Evolutionary conservation across 2,888 invertebrate species (phyloP), one percentile per base, ranked within the genome.

Genomic region (Erannis defoliaria): DNA sequence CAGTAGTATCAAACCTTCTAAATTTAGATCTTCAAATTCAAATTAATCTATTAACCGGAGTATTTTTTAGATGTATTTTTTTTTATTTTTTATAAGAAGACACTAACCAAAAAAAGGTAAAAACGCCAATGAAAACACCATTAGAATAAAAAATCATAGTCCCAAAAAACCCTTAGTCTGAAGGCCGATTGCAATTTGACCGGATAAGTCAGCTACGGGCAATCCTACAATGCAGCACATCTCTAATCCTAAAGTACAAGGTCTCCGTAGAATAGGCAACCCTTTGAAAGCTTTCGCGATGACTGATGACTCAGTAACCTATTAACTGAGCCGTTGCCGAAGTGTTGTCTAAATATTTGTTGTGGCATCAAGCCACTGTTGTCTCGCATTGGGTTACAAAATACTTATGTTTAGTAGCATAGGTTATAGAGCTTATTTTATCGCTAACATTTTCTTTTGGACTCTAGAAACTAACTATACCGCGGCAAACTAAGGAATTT

Each of bases 291-390:
- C 66, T 84, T 83, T 85, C 71, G 82, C 82, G 80, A 83, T 76
- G 72, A 75, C 76, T 70, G 79, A 82, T 86, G 86, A 87, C 82
- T 85, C 84, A 85, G 75, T 78, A 74, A 77, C 70, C 75, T 70
- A 78, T 72, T 75, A 74, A 68, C 67, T 70, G 57, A 59, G 54
- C 55, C 69, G 68, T 66, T 64, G 67, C 76, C 74, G 57, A 66
- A 68, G 70, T 71, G 64, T 71, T 70, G 64, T 66, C 68, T 69
- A 75, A 78, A 81, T 77, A 81, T 80, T 82, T 75, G 68, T 71
- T 67, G 63, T 54, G 62, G 33, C 64, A 64, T 71, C 64, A 57
- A 61, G 66, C 66, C 57, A 59, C 63, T 70, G 51, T 63, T 61
- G 64, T 48, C 29, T 49, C 45, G 50, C 51, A 61, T 71, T 66